These are phyloP conservation scores for Drosophila melanica DNA, from an alignment of 1,140 invertebrate species.

Conservation along the genomic window DNA sequence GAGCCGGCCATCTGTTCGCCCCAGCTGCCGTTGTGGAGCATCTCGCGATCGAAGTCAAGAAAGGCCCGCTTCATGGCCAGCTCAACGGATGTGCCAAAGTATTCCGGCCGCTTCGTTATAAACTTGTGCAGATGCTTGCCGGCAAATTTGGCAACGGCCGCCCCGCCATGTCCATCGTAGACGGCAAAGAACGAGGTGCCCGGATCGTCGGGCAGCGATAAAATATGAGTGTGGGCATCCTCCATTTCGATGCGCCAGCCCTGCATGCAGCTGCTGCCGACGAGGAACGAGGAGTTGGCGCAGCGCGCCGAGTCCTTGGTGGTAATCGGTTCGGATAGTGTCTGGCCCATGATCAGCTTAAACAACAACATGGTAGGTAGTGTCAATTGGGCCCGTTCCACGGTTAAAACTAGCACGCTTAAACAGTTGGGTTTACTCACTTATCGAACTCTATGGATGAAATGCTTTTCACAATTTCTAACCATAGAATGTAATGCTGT, in stretches of 20 bases:
- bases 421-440: slow-evolving; percentile 27
- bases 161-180: slow-evolving; percentile 89
- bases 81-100: slow-evolving; percentile 74
- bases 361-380: not conserved
- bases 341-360: slow-evolving; percentile 92
- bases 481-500: not conserved
- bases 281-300: slow-evolving; percentile 87
- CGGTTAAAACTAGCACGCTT: too few species aligned
- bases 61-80: slow-evolving; percentile 91
- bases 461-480: not conserved
- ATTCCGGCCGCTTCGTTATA: slow-evolving; percentile 90
- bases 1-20: slow-evolving; percentile 96
- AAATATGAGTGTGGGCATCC: slow-evolving; percentile 97
- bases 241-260: slow-evolving; percentile 99
- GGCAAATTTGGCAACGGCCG: slow-evolving; percentile 96
- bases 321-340: slow-evolving; percentile 96
- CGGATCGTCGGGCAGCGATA: slow-evolving; percentile 95
- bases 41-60: slow-evolving; percentile 95
- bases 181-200: slow-evolving; percentile 97
- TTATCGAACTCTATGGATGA: slow-evolving; percentile 11
- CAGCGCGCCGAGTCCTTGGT: slow-evolving; percentile 94
- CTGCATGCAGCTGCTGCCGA: slow-evolving; percentile 98
- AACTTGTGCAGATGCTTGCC: slow-evolving; percentile 96
- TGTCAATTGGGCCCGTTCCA: not conserved
- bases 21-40: slow-evolving; percentile 93